Base-by-base conservation (phyloP, 2,113 vertebrate species). In the Rhinoptilus africanus region DNA sequence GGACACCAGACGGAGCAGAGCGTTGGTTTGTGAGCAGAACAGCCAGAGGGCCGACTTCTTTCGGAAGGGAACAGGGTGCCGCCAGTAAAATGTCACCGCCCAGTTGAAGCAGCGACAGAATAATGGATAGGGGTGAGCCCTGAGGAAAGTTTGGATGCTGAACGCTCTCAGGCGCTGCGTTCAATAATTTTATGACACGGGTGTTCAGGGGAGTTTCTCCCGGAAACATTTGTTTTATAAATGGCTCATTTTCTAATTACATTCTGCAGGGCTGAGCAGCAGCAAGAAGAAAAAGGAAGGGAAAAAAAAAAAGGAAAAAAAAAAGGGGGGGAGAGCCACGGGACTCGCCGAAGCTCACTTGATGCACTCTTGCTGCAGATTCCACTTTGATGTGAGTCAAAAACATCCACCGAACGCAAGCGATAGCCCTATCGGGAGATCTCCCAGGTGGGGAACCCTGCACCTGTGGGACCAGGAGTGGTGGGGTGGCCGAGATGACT, bases 161-260 rank as follows among this genome's bases (percentile, higher is more conserved):
- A 89, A 30, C 0, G 1, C 84, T 83, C 93, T 89, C 84, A 93
- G 91, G 76, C 1, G 0, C 92, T 27, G 76, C 5, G 27, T 81
- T 97, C 92, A 95, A 72, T 66, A 66, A 75, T 95, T 97, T 96
- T 94, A 97, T 96, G 90, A 95, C 93, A 78, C 1, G 82, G 85
- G 89, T 63, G 88, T 96, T 94, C 88, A 86, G 94, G 95, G 96
- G 82, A 96, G 96, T 96, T 92, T 96, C 75, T 88, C 54, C 94
- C 24, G 57, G 95, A 96, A 97, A 95, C 82, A 92, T 96, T 95
- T 95, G 84, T 82, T 96, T 96, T 96, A 93, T 92, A 93, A 96
- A 94, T 95, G 94, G 89, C 82, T 96, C 87, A 23, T 94, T 97
- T 95, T 95, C 89, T 97, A 96, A 96, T 97, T 94, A 79, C 83